Base-by-base conservation (phyloP, 2,888 invertebrate species). In the Drosophila pegasa region DNA sequence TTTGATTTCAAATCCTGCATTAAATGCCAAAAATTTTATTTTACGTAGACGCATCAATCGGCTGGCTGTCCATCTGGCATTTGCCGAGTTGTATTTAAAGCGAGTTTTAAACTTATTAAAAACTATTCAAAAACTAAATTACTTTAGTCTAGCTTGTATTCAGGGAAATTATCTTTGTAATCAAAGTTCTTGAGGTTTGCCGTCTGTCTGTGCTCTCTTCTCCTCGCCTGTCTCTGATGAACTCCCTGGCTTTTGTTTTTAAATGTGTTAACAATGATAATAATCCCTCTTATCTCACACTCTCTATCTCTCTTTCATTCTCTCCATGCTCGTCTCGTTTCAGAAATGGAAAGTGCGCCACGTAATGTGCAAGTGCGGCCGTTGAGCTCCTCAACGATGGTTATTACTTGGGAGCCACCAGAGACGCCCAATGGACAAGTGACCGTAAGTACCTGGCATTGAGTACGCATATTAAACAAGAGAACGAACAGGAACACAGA, bases 391-490 rank as follows among this genome's bases (percentile, higher is more conserved):
- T 98, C 97, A 91, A 98, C 98, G 37, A 97, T 99, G 96, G 96
- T 98, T 63, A 98, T 99, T 83, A 97, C 98, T 91, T 99, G 99
- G 99, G 97, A 98, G 88, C 98, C 98, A 91, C 99, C 99, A 18
- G 98, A 98, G 92, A 97, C 97, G 59, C 98, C 99, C 50, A 99
- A 99, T 91, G 99, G 99, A 84, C 97, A 97, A 95, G 97, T 99
- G 81, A 97, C 97, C 93, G 98, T 98, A 93, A 94, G 95, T 93
- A 84, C 71, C 73, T 71, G 63, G 60, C 68, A 84, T 67, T 58
- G 67, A 68, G 72, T 78, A 47, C 55, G 71, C 74, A 72, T 69
- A 74, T 83, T 86, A 81, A 81, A 68, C 75, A 75, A 78, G 62
- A 66, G 47, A 7, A 41, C 40, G 40, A 20, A 29, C 35, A 38